Evolutionary conservation across 1,140 invertebrate genomes (phyloP), one percentile per base, ranked within the genome.

Genomic region (Orussus abietinus): DNA sequence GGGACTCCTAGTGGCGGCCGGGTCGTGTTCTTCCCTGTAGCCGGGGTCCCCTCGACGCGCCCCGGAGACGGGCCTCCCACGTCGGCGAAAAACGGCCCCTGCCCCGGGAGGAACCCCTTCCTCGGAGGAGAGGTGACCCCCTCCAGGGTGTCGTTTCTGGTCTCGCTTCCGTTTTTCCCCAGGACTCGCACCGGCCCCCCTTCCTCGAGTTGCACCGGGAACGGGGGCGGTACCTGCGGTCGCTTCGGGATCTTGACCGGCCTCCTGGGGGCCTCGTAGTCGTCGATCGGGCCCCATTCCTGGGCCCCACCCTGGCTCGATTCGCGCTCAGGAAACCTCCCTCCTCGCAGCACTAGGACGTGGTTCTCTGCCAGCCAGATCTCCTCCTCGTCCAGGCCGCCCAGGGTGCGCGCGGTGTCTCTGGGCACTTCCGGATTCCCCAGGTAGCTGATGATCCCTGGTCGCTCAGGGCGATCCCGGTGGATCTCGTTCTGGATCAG

Each of bases 361-460:
- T 92, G 89, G 57, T 91, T 89, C 57, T 92, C 90, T 0, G 89
- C 86, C 29, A 92, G 69, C 88, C 89, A 93, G 47, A 93, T 91
- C 47, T 93, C 89, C 29, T 90, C 83, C 50, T 85, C 80, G 49
- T 84, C 81, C 0, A 93, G 69, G 9, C 90, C 90, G 7, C 89
- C 90, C 3, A 89, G 75, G 64, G 82, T 91, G 38, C 84, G 79
- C 1, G 81, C 75, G 39, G 82, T 88, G 61, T 92, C 88, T 52
- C 82, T 81, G 0, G 84, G 81, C 2, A 86, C 84, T 55, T 91
- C 88, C 0, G 82, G 75, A 57, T 91, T 90, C 1, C 77, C 66
- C 10, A 79, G 75, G 57, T 92, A 92, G 55, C 86, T 90, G 4
- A 92, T 74, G 11, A 92, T 81, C 1, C 89, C 89, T 0, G 87